Evolutionary conservation across 2,113 vertebrate genomes (phyloP).

Genomic region (Lampris megalopsis): DNA sequence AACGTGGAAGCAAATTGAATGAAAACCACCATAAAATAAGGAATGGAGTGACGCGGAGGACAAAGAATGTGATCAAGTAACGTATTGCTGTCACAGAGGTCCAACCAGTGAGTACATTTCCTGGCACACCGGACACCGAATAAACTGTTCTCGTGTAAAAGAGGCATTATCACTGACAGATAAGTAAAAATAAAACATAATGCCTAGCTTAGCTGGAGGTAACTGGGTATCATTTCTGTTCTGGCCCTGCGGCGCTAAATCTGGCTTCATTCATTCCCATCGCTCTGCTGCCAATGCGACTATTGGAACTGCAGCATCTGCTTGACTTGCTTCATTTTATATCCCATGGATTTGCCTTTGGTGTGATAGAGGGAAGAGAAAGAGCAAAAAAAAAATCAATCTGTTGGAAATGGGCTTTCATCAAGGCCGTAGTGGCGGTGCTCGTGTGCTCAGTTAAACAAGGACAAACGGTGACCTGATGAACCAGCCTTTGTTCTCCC

Average conservation of each 20-base stretch:
- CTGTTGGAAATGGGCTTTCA: slow-evolving; percentile 58
- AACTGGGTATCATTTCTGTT: slow-evolving; percentile 83
- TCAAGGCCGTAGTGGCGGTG: slow-evolving; percentile 27
- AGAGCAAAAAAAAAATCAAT: slow-evolving; percentile 53
- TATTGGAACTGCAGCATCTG: slow-evolving; percentile 88
- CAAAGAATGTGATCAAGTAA: slow-evolving; percentile 11
- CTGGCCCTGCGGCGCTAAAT: slow-evolving; percentile 85
- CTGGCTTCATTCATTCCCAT: slow-evolving; percentile 89
- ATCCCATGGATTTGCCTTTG: slow-evolving; percentile 54
- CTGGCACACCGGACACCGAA: background rate
- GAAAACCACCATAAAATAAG: slow-evolving; percentile 1
- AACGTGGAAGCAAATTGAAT: slow-evolving; percentile 19
- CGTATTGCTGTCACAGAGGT: slow-evolving; percentile 12
- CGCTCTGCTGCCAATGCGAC: slow-evolving; percentile 85
- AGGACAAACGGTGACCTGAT: background rate
- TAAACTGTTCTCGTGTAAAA: slow-evolving; percentile 32
- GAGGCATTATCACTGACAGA: slow-evolving; percentile 42
- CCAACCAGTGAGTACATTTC: slow-evolving; percentile 12
- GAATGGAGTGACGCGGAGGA: background rate
- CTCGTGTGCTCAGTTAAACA: slow-evolving; percentile 27
- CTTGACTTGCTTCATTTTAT: slow-evolving; percentile 63
- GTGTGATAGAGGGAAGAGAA: slow-evolving; percentile 38
- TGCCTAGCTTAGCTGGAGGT: slow-evolving; percentile 42
- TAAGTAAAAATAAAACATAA: slow-evolving; percentile 28
- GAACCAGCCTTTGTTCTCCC: background rate